Evolutionary conservation across 1,140 invertebrate species (phyloP), one percentile per base, ranked within the genome.

Genomic region (Tigriopus japonicus): DNA sequence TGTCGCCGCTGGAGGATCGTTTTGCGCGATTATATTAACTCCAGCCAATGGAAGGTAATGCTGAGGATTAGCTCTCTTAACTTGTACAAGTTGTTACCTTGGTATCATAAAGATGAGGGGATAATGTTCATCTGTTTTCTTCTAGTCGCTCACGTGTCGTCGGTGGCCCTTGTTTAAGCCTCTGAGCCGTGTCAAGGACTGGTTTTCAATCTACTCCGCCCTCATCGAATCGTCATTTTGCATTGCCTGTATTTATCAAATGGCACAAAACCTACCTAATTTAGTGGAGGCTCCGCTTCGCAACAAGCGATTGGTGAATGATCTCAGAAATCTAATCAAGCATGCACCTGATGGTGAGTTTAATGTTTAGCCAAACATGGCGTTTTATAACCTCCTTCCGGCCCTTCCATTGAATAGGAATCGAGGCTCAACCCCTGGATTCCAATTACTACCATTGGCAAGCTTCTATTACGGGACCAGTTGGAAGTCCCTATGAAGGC

Each of bases 401-500:
- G 63, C 81, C 79, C 59, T 88, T 93, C 70, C 87, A 87, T 21
- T 84, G 86, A 0, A 88, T 93, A 68, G 89, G 89, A 6, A 93
- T 94, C 42, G 80, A 86, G 69, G 89, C 88, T 9, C 80, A 80
- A 52, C 88, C 89, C 1, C 72, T 94, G 55, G 89, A 94, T 73
- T 72, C 75, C 62, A 74, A 81, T 70, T 81, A 83, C 70, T 83
- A 82, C 70, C 87, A 92, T 71, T 94, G 89, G 90, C 85, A 91
- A 71, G 90, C 90, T 6, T 84, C 84, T 15, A 86, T 94, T 64
- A 81, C 84, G 55, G 90, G 90, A 12, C 89, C 90, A 12, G 80
- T 80, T 15, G 86, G 85, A 15, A 90, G 86, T 71, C 87, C 88
- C 0, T 95, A 93, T 68, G 87, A 93, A 73, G 91, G 91, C 17